phyloP scores from a whole-genome alignment of 1,140 invertebrate species.

The Neodiprion lecontei region DNA sequence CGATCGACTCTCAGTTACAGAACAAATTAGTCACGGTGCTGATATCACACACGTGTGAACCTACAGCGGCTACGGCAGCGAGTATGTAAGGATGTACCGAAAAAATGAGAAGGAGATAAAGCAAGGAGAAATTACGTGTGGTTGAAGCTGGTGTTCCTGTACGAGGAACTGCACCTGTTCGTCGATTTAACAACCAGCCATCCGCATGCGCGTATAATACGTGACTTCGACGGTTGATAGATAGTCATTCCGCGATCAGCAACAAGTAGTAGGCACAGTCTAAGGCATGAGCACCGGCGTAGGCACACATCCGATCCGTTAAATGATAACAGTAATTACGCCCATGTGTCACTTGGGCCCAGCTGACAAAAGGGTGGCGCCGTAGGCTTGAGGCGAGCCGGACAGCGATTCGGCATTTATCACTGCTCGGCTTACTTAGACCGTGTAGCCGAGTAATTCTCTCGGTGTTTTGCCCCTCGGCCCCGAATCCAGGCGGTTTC shows the following conservation, averaged over 20 bases:
- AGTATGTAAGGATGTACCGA: too few relatives aligned
- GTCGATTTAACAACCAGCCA: too few relatives aligned
- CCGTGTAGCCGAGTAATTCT: slow-evolving; percentile 20
- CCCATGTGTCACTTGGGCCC: slow-evolving; percentile 46
- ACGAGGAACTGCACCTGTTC: too few relatives aligned
- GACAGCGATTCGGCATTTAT: slow-evolving; percentile 43
- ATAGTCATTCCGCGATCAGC: slow-evolving; percentile 13
- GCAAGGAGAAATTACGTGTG: too few relatives aligned
- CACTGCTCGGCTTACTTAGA: slow-evolving; percentile 43
- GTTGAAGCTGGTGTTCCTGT: too few relatives aligned
- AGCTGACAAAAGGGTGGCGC: slow-evolving; percentile 33
- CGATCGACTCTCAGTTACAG: too few relatives aligned
- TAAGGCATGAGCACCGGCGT: slow-evolving; percentile 8
- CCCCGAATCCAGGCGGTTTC: slow-evolving; percentile 48
- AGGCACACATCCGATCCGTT: slow-evolving; percentile 36
- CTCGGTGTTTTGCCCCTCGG: slow-evolving; percentile 32
- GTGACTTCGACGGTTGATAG: neutral
- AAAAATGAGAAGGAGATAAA: too few relatives aligned
- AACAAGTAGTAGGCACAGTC: neutral
- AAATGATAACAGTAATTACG: slow-evolving; percentile 57
- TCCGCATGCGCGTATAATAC: too few relatives aligned
- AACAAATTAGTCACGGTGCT: too few relatives aligned
- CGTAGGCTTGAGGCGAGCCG: neutral
- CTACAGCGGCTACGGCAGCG: too few relatives aligned
- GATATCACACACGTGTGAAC: too few relatives aligned